Conservation (phyloP, 2,888 invertebrate species). For the Hydrotaea diabolus region DNA sequence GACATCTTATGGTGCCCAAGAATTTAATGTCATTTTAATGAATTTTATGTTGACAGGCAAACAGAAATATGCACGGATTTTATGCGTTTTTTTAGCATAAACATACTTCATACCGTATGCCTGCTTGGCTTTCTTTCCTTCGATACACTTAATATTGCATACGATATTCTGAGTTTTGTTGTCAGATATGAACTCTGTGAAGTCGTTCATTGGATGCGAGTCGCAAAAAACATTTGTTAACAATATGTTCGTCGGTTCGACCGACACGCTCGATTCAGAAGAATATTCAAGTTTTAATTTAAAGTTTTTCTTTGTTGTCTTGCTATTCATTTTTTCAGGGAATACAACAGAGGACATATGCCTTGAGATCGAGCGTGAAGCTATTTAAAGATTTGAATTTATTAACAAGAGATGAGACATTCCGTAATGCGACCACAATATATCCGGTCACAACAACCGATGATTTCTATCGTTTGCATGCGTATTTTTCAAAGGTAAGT, state of each 20-base stretch:
- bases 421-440: conserved; percentile 84
- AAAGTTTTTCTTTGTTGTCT: conserved; percentile 20
- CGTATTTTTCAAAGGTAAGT: conserved; percentile 86
- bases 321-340: conserved; percentile 72
- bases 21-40: conserved; percentile 56
- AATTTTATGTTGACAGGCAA: conserved; percentile 53
- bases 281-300: conserved; percentile 7
- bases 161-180: background rate
- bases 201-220: background rate
- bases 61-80: conserved; percentile 11
- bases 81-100: conserved; percentile 30
- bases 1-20: conserved; percentile 40
- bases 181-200: background rate
- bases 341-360: conserved; percentile 75
- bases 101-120: conserved; percentile 3
- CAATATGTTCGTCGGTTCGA: conserved; percentile 51
- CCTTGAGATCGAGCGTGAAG: conserved; percentile 75
- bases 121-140: conserved; percentile 1
- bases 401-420: conserved; percentile 79
- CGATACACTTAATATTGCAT: background rate
- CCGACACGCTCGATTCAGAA: conserved; percentile 36
- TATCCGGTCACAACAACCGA: conserved; percentile 85
- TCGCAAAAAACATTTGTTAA: conserved; percentile 55
- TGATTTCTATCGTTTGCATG: conserved; percentile 87
- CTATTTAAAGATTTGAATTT: conserved; percentile 81